A percentile compares a stretch with the other conserved stretches of the same genome.
These are phyloP conservation scores for Myotis lucifugus DNA, from an alignment of 2,113 vertebrate species.

Conservation along the genomic window DNA sequence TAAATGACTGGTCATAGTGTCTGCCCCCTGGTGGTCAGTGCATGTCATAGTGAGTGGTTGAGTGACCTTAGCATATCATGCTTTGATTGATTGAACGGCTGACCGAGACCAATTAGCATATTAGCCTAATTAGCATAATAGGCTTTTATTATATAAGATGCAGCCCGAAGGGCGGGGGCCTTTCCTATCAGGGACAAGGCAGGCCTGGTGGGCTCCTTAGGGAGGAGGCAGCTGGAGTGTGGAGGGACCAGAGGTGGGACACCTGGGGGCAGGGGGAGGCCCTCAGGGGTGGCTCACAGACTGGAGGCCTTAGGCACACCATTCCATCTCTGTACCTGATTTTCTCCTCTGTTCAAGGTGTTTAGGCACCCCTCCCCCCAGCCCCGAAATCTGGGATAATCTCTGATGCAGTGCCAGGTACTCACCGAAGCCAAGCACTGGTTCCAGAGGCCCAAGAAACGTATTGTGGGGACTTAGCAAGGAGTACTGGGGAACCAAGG, in stretches of 20 bases:
- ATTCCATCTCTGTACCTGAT: not conserved
- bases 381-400: not conserved
- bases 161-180: not conserved
- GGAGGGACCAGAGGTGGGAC: not conserved
- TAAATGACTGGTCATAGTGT: too few species aligned
- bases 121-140: too few species aligned
- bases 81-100: too few species aligned
- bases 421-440: not conserved
- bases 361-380: too few species aligned
- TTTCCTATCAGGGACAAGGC: not conserved
- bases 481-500: not conserved
- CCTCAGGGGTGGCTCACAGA: not conserved
- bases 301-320: not conserved
- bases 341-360: not conserved
- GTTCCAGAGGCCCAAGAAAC: not conserved
- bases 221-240: not conserved
- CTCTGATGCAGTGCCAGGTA: not conserved
- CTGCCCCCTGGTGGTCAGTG: too few species aligned
- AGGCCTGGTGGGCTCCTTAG: not conserved
- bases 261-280: not conserved
- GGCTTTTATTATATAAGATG: too few species aligned
- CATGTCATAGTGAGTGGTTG: too few species aligned
- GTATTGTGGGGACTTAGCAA: not conserved
- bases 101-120: too few species aligned
- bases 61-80: too few species aligned